Evolutionary conservation across 2,113 vertebrate genomes (phyloP), one percentile per base, ranked within the genome.

Genomic region (Rhynchomys soricoides): DNA sequence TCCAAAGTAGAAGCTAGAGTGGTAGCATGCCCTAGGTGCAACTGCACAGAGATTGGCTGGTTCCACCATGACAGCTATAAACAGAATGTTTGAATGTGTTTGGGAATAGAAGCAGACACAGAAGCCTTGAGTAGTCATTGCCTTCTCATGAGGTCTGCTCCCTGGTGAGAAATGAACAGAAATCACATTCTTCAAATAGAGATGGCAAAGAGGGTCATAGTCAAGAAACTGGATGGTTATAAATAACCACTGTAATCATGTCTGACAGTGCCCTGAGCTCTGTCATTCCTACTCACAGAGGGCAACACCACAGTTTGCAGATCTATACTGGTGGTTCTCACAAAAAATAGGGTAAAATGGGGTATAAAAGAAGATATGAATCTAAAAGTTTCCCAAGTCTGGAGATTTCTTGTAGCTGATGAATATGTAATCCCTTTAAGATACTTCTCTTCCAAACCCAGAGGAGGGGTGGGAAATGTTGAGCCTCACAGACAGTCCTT

Each of bases 371-470:
- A 90, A 93, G 83, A n/a, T 19, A 66, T 13, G 71, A 82, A 34
- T 24, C 34, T 64, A 7, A 40, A 86, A n/a, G 43, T 4, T 45
- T 89, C 50, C 24, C 15, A 83, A 68, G 5, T 70, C 13, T 70
- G 50, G 40, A 77, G 48, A 89, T 82, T 90, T 94, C 59, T 90
- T 83, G 34, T 50, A 75, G 48, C 17, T 86, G 66, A 90, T 57
- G 93, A 91, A 78, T 93, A 71, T 59, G 24, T 1, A 93, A 19
- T 87, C 11, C 83, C 26, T 97, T 85, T 59, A 93, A 96, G 37
- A 93, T 50, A 95, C 43, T 91, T 94, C n/a, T 75, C 55, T 96
- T 96, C 57, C 29, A 92, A 92, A 88, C 79, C 43, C 21, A 91
- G 7, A 70, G 64, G 6, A 31, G 17, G 12, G 81, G n/a, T 43